Evolutionary conservation across 2,113 vertebrate genomes (phyloP).

Genomic region (Pyrgilauda ruficollis): DNA sequence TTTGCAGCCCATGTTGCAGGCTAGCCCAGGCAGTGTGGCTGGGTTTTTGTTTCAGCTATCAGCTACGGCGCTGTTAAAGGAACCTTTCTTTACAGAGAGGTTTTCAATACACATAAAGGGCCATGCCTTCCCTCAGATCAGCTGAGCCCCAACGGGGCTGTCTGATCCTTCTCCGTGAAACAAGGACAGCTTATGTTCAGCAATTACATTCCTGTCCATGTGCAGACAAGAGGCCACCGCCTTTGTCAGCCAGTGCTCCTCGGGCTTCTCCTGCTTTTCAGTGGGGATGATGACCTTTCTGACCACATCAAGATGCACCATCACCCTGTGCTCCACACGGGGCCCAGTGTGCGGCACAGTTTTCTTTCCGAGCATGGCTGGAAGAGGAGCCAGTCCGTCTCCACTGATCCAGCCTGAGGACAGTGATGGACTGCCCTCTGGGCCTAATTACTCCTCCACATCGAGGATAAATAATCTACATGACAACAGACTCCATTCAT

Average conservation of each 20-base stretch:
- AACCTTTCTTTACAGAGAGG: slow-evolving; percentile 18
- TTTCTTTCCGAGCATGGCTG: not conserved
- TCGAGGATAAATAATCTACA: slow-evolving; percentile 59
- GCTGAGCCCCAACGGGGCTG: slow-evolving; percentile 20
- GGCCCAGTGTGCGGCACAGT: not conserved
- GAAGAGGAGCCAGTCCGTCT: slow-evolving; percentile 49
- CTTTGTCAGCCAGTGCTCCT: slow-evolving; percentile 42
- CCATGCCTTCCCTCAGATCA: slow-evolving; percentile 27
- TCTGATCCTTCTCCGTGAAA: slow-evolving; percentile 50
- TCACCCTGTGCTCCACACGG: slow-evolving; percentile 24
- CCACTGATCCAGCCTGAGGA: not conserved
- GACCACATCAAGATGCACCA: slow-evolving; percentile 59
- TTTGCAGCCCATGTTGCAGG: not conserved
- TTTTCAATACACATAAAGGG: slow-evolving; percentile 7
- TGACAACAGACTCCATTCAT: slow-evolving; percentile 48
- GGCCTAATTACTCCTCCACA: slow-evolving; percentile 52
- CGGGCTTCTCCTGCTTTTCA: slow-evolving; percentile 30
- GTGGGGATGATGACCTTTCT: slow-evolving; percentile 28
- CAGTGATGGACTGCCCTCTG: slow-evolving; percentile 59
- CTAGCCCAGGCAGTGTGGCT: not conserved
- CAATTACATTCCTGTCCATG: slow-evolving; percentile 51
- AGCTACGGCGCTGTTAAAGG: slow-evolving; percentile 39
- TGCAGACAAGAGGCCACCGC: slow-evolving; percentile 44
- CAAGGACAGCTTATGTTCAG: slow-evolving; percentile 62
- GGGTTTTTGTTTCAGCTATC: slow-evolving; percentile 42